Evolutionary conservation across 2,113 vertebrate species (phyloP).

Genomic region (Vidua macroura): DNA sequence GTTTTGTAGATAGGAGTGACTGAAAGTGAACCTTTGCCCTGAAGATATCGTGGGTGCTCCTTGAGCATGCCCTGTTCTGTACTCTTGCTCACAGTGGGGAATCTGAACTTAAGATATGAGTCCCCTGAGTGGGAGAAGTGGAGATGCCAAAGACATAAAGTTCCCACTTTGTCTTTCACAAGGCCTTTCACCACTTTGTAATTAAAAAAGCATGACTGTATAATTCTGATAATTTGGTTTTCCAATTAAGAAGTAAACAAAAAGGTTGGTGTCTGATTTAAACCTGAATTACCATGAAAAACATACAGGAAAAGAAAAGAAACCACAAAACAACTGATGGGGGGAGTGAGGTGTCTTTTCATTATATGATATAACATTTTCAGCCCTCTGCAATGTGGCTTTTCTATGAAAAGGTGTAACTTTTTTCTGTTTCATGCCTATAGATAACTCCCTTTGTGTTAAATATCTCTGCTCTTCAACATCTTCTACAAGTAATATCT

Average conservation of each 20-base stretch:
- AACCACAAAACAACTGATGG: background rate
- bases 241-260: background rate
- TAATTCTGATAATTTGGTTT: background rate
- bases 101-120: background rate
- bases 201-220: background rate
- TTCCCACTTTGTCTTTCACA: background rate
- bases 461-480: background rate
- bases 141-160: background rate
- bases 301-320: background rate
- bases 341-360: rapidly evolving
- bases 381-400: background rate
- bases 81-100: background rate
- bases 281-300: background rate
- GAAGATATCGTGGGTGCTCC: background rate
- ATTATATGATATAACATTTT: background rate
- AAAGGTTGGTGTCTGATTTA: background rate
- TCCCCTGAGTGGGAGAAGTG: background rate
- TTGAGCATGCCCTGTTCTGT: background rate
- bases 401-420: background rate
- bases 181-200: background rate
- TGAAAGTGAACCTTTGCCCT: background rate
- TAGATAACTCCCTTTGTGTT: background rate
- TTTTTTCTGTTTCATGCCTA: background rate
- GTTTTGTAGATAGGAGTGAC: background rate
- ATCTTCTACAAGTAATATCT: background rate